Evolutionary conservation across 2,797 vertebrate genomes (phyloP), one percentile per base, ranked within the genome.

Genomic region (Oryzias dopingdopingensis): DNA sequence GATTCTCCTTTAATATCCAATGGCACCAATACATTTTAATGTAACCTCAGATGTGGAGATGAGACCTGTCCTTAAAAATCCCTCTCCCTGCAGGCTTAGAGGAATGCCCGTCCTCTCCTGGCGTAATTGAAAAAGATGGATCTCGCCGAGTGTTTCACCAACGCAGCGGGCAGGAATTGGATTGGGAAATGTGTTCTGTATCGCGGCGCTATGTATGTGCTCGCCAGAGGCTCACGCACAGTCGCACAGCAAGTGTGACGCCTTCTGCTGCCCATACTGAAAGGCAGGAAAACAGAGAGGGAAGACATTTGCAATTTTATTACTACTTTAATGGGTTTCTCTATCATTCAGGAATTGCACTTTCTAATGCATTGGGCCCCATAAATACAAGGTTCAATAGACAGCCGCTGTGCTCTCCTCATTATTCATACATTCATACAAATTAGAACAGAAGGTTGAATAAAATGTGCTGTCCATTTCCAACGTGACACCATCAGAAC

Each of bases 221-320:
- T 76, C 63, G 70, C 74, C 72, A 70, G 67, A 42, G 70, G 76
- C 75, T 79, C 59, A 52, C 75, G 58, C 72, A 47, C 73, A 71
- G 81, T 67, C 40, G 78, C 32, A 37, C 32, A 37, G 77, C 58
- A 80, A 79, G 79, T 80, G 80, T 69, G 37, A 61, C 64, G 70
- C 52, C 68, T 77, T 70, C 82, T 14, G 20, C 81, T 64, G 86
- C 78, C 79, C 71, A 73, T 64, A 80, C 57, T 85, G 79, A 86
- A 82, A 76, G 74, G 83, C 77, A 76, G 65, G 52, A 89, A 89
- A 83, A 83, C 79, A 86, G 79, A 83, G 74, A 68, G 69, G 77
- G 79, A 62, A 80, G 83, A 78, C 81, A 88, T 89, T 91, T 89
- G 87, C 88, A 89, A 86, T 90, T 89, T 86, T 88, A 86, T 90